A percentile compares a stretch with the other conserved stretches of the same genome.
Evolutionary conservation across 2,113 vertebrate species (phyloP).

Genomic region (Gambusia affinis): DNA sequence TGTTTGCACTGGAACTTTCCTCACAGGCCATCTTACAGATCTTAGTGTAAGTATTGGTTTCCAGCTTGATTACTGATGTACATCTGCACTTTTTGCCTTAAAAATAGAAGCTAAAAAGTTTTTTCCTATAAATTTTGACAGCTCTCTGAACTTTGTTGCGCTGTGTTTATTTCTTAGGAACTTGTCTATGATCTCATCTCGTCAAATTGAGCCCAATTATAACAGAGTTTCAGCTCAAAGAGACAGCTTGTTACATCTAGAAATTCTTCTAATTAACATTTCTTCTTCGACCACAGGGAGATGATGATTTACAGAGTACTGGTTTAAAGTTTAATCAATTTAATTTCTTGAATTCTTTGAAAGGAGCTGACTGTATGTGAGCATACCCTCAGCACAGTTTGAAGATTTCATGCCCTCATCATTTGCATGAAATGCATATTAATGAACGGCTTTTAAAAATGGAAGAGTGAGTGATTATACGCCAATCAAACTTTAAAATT

Average conservation of each 20-base stretch:
- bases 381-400: not conserved
- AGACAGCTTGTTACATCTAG: not conserved
- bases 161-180: not conserved
- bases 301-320: not conserved
- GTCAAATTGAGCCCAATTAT: not conserved
- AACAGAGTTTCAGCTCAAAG: not conserved
- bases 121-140: not conserved
- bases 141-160: not conserved
- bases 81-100: not conserved
- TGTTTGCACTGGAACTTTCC: too few relatives aligned
- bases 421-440: too few relatives aligned
- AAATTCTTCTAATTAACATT: not conserved
- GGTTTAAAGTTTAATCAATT: not conserved
- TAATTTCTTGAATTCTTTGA: not conserved
- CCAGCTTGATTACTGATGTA: too few relatives aligned
- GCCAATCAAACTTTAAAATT: too few relatives aligned
- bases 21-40: too few relatives aligned
- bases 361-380: not conserved
- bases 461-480: not conserved
- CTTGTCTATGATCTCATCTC: not conserved
- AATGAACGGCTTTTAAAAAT: not conserved
- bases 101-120: not conserved
- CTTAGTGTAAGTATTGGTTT: too few relatives aligned
- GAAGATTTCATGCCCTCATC: not conserved
- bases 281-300: not conserved